Evolutionary conservation across 2,113 vertebrate species (phyloP).

Genomic region (Cyprinodon brontotheroides): DNA sequence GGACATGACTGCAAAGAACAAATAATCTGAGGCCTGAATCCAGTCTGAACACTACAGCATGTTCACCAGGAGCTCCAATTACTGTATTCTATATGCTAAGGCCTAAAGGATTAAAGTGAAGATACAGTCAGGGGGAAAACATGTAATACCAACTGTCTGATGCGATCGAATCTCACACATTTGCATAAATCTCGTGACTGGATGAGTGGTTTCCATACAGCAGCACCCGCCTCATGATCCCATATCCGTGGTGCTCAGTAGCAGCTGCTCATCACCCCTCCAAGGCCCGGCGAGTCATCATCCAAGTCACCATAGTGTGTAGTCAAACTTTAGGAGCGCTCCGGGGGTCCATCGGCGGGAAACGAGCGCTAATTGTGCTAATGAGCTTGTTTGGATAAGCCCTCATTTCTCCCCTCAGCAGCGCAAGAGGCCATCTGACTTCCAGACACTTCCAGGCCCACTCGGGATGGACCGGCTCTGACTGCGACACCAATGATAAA

Average conservation of each 20-base stretch:
- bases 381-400: constrained; percentile 75
- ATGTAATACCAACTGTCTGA: too few species aligned
- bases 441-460: constrained; percentile 43
- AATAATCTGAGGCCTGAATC: too few species aligned
- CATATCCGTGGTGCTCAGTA: constrained; percentile 5
- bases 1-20: too few species aligned
- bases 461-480: constrained; percentile 43
- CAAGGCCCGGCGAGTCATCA: not conserved
- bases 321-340: constrained; percentile 66
- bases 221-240: constrained; percentile 5
- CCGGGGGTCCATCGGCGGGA: constrained; percentile 61
- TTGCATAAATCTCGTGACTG: not conserved
- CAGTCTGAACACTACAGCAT: too few species aligned
- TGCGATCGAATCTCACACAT: not conserved
- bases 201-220: not conserved
- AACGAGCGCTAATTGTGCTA: constrained; percentile 76
- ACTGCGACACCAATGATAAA: constrained; percentile 46
- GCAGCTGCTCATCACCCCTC: constrained; percentile 16
- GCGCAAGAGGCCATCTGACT: constrained; percentile 47
- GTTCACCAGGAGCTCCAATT: too few species aligned
- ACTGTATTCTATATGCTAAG: too few species aligned
- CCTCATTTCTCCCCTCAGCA: constrained; percentile 35
- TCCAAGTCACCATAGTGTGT: constrained; percentile 26
- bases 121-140: too few species aligned
- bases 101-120: too few species aligned